Conservation (phyloP, 2,888 invertebrate species). For the Dolomedes plantarius region DNA sequence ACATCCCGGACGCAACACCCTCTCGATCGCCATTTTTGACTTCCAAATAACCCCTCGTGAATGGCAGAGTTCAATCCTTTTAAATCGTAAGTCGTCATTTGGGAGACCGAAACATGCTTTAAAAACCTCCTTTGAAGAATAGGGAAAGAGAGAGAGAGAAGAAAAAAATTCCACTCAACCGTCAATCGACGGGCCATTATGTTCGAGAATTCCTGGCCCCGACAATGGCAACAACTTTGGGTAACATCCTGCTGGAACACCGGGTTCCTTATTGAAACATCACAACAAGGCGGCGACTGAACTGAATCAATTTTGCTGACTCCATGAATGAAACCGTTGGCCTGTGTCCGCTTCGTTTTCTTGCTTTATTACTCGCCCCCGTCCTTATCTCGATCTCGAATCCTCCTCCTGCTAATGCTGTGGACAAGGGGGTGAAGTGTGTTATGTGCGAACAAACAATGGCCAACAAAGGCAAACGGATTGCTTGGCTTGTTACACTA, state of each 20-base stretch:
- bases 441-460: conserved; percentile 44
- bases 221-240: neutral
- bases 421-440: neutral
- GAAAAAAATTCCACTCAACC: neutral
- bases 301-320: conserved; percentile 39
- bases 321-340: conserved; percentile 36
- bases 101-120: neutral
- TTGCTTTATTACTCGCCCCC: neutral
- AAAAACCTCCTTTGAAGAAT: neutral
- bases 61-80: conserved; percentile 2
- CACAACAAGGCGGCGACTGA: conserved; percentile 36
- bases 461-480: conserved; percentile 36
- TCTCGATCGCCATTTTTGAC: too few species aligned
- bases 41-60: neutral
- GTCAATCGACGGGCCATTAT: neutral
- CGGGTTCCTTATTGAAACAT: conserved; percentile 60
- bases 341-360: conserved; percentile 33
- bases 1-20: too few species aligned
- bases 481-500: conserved; percentile 24
- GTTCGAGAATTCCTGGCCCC: neutral
- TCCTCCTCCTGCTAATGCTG: conserved; percentile 15
- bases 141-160: neutral
- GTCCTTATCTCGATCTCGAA: too few species aligned
- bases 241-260: neutral
- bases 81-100: neutral